These are phyloP conservation scores for Cacoxenus indagator DNA, from an alignment of 2,888 invertebrate species.

Conservation along the genomic window DNA sequence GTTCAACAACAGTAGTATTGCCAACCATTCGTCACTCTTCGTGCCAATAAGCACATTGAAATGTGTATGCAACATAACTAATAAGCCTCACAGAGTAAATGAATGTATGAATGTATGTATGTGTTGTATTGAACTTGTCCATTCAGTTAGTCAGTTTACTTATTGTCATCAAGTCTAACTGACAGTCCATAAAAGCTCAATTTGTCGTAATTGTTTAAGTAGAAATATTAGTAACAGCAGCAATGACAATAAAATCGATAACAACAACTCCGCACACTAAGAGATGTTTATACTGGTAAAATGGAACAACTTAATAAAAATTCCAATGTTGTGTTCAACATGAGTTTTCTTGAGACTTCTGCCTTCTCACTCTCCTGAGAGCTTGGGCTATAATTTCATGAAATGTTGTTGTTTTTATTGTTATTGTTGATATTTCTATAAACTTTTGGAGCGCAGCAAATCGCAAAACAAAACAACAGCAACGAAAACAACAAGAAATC, in stretches of 20 bases:
- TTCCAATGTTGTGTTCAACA: conserved; percentile 59
- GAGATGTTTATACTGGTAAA: not conserved
- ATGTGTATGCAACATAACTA: too few relatives aligned
- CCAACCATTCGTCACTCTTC: not conserved
- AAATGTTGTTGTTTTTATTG: conserved; percentile 14
- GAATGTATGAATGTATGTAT: not conserved
- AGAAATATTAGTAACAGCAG: conserved; percentile 53
- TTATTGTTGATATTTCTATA: conserved; percentile 41
- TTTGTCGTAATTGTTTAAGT: conserved; percentile 67
- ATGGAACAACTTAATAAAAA: conserved; percentile 65
- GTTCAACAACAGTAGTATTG: not conserved
- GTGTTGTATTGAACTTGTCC: too few relatives aligned
- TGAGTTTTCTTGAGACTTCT: conserved; percentile 31
- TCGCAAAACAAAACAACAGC: conserved; percentile 25
- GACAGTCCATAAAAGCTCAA: conserved; percentile 60
- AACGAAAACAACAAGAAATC: conserved; percentile 25
- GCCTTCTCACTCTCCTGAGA: too few relatives aligned
- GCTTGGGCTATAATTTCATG: not conserved
- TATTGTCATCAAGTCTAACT: not conserved
- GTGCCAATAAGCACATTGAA: conserved; percentile 6
- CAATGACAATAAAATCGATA: conserved; percentile 6
- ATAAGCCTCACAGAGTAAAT: not conserved
- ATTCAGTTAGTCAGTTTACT: conserved; percentile 40
- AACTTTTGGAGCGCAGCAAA: conserved; percentile 21
- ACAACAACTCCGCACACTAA: not conserved